Evolutionary conservation across 2,888 invertebrate genomes (phyloP).

Genomic region (Beris chalybata): DNA sequence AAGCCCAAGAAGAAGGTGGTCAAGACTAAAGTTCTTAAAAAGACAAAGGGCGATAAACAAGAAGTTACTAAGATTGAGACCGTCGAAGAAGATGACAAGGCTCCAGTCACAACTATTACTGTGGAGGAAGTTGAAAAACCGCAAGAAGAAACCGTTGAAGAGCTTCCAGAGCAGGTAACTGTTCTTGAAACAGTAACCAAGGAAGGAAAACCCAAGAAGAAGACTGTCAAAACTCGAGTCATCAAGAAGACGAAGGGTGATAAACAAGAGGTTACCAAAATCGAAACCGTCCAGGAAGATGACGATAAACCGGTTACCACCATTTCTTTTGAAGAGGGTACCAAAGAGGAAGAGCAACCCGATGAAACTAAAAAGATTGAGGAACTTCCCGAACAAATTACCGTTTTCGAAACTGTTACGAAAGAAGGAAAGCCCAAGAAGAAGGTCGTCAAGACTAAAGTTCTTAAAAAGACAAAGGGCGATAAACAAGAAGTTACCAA

Average conservation of each 20-base stretch:
- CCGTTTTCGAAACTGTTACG: constrained; percentile 56
- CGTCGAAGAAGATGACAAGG: constrained; percentile 42
- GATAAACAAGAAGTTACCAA: constrained; percentile 51
- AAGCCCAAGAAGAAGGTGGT: constrained; percentile 43
- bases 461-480: constrained; percentile 37
- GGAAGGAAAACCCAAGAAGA: constrained; percentile 45
- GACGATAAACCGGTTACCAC: constrained; percentile 51
- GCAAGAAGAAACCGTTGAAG: constrained; percentile 37
- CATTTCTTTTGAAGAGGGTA: constrained; percentile 41
- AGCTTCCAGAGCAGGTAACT: constrained; percentile 52
- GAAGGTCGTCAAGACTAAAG: constrained; percentile 42
- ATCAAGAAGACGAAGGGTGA: constrained; percentile 49
- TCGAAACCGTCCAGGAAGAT: constrained; percentile 52
- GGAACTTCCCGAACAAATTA: constrained; percentile 47
- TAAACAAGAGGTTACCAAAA: constrained; percentile 52
- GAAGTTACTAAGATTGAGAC: constrained; percentile 49
- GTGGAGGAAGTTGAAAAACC: constrained; percentile 35
- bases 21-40: constrained; percentile 52
- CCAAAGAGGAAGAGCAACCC: constrained; percentile 42
- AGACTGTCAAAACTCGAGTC: constrained; percentile 46
- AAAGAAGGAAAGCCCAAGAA: constrained; percentile 51
- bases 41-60: constrained; percentile 49
- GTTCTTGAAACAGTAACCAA: constrained; percentile 41
- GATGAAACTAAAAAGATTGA: constrained; percentile 41
- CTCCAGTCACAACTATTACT: constrained; percentile 45